A percentile compares a stretch with the other conserved stretches of the same genome.
Conservation (phyloP, 2,113 vertebrate species). For the Cebus imitator region DNA sequence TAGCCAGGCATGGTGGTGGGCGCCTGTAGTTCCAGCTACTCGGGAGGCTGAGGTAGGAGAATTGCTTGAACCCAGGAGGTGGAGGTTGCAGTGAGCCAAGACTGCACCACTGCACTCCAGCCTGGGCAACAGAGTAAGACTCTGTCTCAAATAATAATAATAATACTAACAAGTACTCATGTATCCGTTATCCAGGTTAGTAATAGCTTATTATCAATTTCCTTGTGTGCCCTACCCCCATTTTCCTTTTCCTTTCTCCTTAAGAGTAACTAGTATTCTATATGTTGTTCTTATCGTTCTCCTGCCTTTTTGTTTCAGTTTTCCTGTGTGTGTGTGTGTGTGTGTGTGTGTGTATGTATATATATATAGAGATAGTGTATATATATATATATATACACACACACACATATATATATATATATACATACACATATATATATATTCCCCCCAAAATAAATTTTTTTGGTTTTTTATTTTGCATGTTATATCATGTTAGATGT, state of each 20-base stretch:
- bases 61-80: no score
- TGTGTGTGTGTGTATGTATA: no score
- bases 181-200: not conserved
- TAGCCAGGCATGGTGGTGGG: no score
- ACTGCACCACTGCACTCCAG: no score
- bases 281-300: not conserved
- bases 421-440: not conserved
- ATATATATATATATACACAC: no score
- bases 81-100: no score
- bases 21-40: no score
- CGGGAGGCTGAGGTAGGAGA: no score
- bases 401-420: no score
- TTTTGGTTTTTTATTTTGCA: not conserved
- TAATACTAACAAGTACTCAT: not conserved
- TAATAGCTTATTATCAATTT: not conserved
- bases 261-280: not conserved
- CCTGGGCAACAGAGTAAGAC: no score
- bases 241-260: not conserved
- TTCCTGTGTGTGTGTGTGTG: not conserved
- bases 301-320: not conserved
- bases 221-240: not conserved
- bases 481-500: not conserved
- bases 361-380: no score
- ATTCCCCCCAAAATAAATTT: not conserved
- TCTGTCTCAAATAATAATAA: no score